Evolutionary conservation across 2,888 invertebrate species (phyloP).

Genomic region (Cosmopolites sordidus): DNA sequence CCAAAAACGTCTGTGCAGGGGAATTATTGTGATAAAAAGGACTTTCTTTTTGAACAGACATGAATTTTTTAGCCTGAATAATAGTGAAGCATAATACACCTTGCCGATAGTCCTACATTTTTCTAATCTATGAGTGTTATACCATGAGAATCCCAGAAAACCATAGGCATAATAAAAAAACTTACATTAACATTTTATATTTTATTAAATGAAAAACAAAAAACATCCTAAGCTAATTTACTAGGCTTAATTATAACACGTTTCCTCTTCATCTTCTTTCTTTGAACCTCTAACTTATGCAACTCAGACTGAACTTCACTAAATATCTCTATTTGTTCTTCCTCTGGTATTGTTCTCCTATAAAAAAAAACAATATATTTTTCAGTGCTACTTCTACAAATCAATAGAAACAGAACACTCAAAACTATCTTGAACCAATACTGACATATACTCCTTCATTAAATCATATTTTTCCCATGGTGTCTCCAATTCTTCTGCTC

Average conservation of each 20-base stretch:
- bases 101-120: too few species aligned
- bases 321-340: slow-evolving; percentile 83
- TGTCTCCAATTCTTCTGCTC: slow-evolving; percentile 57
- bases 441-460: slow-evolving; percentile 85
- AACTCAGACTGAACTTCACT: slow-evolving; percentile 75
- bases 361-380: slow-evolving; percentile 33
- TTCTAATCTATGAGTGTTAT: too few species aligned
- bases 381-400: too few species aligned
- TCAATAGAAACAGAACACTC: too few species aligned
- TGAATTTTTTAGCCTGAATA: too few species aligned
- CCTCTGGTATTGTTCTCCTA: slow-evolving; percentile 78
- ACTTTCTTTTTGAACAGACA: too few species aligned
- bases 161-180: too few species aligned
- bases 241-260: slow-evolving; percentile 58
- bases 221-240: slow-evolving; percentile 45
- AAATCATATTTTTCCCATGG: slow-evolving; percentile 90
- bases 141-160: too few species aligned
- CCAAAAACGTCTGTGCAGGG: too few species aligned
- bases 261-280: slow-evolving; percentile 60
- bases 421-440: slow-evolving; percentile 13
- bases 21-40: too few species aligned
- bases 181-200: background rate
- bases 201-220: background rate
- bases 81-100: too few species aligned
- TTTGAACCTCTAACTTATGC: slow-evolving; percentile 64